Conservation (phyloP, 2,797 vertebrate genomes). For the Valencia hispanica region DNA sequence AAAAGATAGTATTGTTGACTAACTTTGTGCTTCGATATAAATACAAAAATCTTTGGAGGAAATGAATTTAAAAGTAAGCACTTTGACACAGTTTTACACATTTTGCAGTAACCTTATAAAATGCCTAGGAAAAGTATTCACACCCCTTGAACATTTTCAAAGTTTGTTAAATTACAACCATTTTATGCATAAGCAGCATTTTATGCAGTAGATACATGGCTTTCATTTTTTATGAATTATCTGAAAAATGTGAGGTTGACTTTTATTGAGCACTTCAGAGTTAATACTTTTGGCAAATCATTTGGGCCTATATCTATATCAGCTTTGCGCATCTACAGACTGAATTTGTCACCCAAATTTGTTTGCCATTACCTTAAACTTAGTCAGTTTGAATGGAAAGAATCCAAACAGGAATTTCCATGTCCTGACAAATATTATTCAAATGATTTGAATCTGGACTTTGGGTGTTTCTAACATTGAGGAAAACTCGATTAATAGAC, state of each 20-base stretch:
- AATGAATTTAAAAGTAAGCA: neutral
- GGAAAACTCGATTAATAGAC: no score
- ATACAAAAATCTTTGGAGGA: neutral
- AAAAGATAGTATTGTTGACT: neutral
- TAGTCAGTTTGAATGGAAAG: no score
- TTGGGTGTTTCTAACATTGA: no score
- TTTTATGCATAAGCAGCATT: neutral
- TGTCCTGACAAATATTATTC: no score
- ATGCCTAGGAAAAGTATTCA: neutral
- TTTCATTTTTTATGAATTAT: neutral
- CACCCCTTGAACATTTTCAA: neutral
- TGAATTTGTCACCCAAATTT: no score
- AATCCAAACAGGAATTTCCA: no score
- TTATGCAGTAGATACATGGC: neutral
- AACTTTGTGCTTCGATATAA: neutral
- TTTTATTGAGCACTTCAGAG: neutral
- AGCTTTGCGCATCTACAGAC: no score
- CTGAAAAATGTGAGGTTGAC: neutral
- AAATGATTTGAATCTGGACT: no score
- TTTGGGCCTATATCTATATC: neutral
- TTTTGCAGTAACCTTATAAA: neutral
- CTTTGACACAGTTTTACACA: neutral
- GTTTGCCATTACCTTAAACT: no score
- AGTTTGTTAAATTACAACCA: neutral
- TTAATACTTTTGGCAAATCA: neutral